phyloP scores from a whole-genome alignment of 1,140 invertebrate species.

The Dendroctonus ponderosae region DNA sequence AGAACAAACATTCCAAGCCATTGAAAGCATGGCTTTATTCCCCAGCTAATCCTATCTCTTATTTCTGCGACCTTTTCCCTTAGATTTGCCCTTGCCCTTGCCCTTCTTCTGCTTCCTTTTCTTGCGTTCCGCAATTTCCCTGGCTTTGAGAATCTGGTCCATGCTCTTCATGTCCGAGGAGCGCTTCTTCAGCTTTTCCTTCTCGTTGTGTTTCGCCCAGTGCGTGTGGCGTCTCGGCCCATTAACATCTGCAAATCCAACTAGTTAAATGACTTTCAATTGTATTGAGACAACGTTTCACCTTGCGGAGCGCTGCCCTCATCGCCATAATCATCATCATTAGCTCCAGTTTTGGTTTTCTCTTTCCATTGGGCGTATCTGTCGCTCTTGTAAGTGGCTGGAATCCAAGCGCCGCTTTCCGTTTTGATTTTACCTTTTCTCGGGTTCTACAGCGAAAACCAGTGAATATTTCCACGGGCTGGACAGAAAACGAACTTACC shows the following conservation, averaged over 20 bases:
- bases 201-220: conserved; percentile 63
- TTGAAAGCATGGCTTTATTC: no score
- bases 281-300: background rate
- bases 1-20: no score
- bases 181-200: conserved; percentile 55
- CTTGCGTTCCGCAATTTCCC: conserved; percentile 59
- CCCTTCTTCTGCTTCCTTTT: conserved; percentile 45
- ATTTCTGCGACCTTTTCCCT: conserved; percentile 30
- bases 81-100: conserved; percentile 47
- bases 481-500: no score
- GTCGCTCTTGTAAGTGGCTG: conserved; percentile 90
- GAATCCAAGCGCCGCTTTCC: conserved; percentile 91
- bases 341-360: conserved; percentile 69
- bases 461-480: background rate
- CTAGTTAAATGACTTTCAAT: background rate
- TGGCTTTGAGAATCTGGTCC: conserved; percentile 70
- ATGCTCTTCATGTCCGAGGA: conserved; percentile 62
- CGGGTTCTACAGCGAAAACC: conserved; percentile 50
- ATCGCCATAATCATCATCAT: conserved; percentile 60
- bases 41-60: background rate
- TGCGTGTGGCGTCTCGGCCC: conserved; percentile 53
- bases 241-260: conserved; percentile 11
- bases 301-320: conserved; percentile 26
- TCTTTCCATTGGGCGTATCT: conserved; percentile 86
- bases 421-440: conserved; percentile 84